phyloP scores from a whole-genome alignment of 2,888 invertebrate species.

The Anoplius nigerrimus region DNA sequence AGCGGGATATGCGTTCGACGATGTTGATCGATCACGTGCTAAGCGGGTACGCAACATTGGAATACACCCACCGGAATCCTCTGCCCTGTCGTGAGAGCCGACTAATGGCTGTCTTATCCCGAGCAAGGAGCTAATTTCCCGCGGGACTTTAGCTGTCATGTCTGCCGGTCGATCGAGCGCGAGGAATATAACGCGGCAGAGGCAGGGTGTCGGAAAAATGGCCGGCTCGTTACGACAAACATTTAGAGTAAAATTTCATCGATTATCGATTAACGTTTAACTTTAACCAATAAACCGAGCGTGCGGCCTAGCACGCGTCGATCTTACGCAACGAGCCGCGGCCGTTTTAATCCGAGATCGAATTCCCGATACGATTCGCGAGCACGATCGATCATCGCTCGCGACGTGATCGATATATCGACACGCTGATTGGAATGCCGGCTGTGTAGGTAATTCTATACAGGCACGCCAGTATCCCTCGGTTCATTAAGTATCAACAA shows the following conservation, averaged over 20 bases:
- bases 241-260: constrained; percentile 1
- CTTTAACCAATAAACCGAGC: constrained; percentile 1
- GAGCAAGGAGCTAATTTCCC: too few species aligned
- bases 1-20: too few species aligned
- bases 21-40: too few species aligned
- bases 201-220: too few species aligned
- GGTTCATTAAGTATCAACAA: constrained; percentile 43
- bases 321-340: constrained; percentile 46
- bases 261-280: background rate
- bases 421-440: constrained; percentile 42
- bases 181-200: too few species aligned
- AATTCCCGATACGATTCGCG: constrained; percentile 61
- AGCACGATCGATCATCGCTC: constrained; percentile 63
- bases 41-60: too few species aligned
- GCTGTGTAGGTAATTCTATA: constrained; percentile 39
- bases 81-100: too few species aligned
- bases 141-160: too few species aligned
- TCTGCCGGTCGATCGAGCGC: too few species aligned
- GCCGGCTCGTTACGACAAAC: too few species aligned
- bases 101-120: too few species aligned
- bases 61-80: too few species aligned
- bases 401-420: constrained; percentile 63
- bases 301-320: constrained; percentile 10
- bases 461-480: constrained; percentile 27
- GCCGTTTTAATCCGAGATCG: constrained; percentile 57